Conservation (phyloP, 2,113 vertebrate genomes). For the Lanius ludovicianus region DNA sequence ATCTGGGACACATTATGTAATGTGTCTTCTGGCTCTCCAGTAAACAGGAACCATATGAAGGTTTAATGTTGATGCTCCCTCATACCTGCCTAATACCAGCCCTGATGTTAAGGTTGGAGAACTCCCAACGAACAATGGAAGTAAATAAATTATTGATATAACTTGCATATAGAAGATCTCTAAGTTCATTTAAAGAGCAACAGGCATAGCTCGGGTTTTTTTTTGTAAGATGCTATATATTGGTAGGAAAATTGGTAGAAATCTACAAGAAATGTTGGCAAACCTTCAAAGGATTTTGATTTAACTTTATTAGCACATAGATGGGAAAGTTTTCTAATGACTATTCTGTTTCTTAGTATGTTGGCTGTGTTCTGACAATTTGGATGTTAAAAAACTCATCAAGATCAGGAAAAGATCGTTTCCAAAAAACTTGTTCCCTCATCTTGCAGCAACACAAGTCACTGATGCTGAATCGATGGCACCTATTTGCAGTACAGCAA, state of each 20-base stretch:
- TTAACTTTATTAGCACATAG: not conserved
- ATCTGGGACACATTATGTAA: slow-evolving; percentile 34
- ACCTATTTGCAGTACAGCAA: not conserved
- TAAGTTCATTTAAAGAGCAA: not conserved
- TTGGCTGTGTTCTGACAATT: not conserved
- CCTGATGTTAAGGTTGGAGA: not conserved
- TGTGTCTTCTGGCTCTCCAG: slow-evolving; percentile 61
- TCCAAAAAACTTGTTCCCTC: not conserved
- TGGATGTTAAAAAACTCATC: not conserved
- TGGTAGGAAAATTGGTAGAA: not conserved
- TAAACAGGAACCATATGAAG: slow-evolving; percentile 66
- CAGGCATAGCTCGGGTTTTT: not conserved
- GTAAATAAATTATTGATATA: not conserved
- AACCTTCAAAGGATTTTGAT: not conserved
- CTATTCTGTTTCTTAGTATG: not conserved
- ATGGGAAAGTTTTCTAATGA: not conserved
- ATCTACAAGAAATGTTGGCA: not conserved
- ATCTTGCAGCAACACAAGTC: not conserved
- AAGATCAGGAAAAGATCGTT: not conserved
- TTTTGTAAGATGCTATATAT: not conserved
- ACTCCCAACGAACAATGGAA: not conserved
- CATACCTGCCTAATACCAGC: not conserved
- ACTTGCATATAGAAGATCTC: not conserved
- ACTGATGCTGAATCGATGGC: not conserved
- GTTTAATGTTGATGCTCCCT: slow-evolving; percentile 14